Conservation (phyloP, 2,113 vertebrate genomes). For the Mesitornis unicolor region DNA sequence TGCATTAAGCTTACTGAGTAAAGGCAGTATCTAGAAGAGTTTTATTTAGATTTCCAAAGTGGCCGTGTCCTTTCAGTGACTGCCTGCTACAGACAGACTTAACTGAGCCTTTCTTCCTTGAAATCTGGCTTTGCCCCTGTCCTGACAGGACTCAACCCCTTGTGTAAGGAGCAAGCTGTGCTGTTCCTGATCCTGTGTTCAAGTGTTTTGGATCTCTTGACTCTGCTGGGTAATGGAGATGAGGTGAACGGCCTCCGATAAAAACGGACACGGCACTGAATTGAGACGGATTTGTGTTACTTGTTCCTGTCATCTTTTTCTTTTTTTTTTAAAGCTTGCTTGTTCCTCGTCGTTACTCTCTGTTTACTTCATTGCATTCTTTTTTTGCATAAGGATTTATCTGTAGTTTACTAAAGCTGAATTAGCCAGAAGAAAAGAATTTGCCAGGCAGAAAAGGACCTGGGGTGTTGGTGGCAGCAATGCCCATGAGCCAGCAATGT, state of each 20-base stretch:
- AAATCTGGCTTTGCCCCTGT: neutral
- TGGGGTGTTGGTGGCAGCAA: too few species aligned
- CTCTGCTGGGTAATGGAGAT: neutral
- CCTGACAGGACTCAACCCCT: neutral
- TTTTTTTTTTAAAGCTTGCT: neutral
- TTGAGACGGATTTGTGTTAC: neutral
- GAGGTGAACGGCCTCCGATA: neutral
- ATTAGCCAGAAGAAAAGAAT: too few species aligned
- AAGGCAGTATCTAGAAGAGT: neutral
- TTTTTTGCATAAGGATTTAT: neutral
- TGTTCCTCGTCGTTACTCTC: neutral
- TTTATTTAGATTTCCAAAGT: too few species aligned
- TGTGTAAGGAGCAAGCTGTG: neutral
- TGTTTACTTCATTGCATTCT: neutral
- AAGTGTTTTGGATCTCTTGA: neutral
- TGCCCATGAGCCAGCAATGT: too few species aligned
- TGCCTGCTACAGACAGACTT: neutral
- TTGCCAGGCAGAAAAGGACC: too few species aligned
- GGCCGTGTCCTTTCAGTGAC: neutral
- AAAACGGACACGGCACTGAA: neutral
- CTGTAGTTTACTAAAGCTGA: neutral
- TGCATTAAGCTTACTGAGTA: neutral
- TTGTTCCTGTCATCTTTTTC: neutral
- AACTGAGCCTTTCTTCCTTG: neutral
- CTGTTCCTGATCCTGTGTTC: neutral